Percentiles rank a stretch among this genome's conserved stretches.
phyloP scores from a whole-genome alignment of 1,140 invertebrate species.

The Bombus fervidus region DNA sequence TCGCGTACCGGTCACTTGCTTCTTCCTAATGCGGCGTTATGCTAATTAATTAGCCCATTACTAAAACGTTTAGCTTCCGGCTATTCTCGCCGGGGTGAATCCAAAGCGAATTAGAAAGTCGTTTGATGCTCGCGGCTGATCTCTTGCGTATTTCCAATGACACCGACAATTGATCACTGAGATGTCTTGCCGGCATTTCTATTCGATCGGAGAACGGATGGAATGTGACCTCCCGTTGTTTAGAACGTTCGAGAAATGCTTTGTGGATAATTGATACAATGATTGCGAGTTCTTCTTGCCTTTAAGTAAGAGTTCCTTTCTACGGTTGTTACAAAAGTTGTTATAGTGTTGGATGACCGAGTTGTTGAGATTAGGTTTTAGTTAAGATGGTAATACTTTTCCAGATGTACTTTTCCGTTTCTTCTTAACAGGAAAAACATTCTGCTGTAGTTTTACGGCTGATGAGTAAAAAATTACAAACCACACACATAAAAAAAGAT shows the following conservation, averaged over 20 bases:
- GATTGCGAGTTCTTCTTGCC: neutral
- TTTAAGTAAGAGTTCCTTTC: neutral
- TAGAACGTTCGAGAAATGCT: neutral
- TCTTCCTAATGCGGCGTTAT: neutral
- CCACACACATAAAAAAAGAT: too few relatives aligned
- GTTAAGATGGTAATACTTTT: too few relatives aligned
- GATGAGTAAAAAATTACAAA: too few relatives aligned
- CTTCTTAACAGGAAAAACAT: too few relatives aligned
- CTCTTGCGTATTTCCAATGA: neutral
- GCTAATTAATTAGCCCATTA: constrained; percentile 38
- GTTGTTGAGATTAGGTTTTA: neutral
- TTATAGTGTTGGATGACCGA: too few relatives aligned
- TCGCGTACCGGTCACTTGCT: constrained; percentile 13
- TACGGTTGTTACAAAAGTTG: too few relatives aligned
- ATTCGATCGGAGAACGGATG: neutral
- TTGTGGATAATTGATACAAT: neutral
- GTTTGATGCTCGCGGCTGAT: neutral
- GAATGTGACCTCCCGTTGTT: neutral
- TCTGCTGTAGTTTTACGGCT: too few relatives aligned
- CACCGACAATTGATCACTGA: neutral
- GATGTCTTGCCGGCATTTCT: neutral
- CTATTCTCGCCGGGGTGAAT: neutral
- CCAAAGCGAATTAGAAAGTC: constrained; percentile 14
- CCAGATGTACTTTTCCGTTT: too few relatives aligned
- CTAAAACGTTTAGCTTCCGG: constrained; percentile 17